phyloP scores from a whole-genome alignment of 2,888 invertebrate genomes.

The Aporophyla nigra region DNA sequence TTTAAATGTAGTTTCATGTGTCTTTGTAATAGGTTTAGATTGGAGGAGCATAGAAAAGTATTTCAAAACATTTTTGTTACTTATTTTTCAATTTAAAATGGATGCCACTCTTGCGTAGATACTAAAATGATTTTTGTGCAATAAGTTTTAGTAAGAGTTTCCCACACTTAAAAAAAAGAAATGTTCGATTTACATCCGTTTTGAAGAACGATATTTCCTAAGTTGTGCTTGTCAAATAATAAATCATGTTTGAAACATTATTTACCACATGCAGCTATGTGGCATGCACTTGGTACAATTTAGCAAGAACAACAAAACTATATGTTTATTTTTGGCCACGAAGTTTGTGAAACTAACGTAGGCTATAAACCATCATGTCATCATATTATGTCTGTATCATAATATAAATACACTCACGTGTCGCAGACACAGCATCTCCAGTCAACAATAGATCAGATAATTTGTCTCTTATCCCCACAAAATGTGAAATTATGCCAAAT shows the following conservation, averaged over 20 bases:
- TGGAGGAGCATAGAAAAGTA: background rate
- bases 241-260: conserved; percentile 23
- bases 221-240: conserved; percentile 18
- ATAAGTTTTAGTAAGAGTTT: background rate
- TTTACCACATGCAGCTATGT: conserved; percentile 4
- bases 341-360: conserved; percentile 5
- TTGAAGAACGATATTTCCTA: conserved; percentile 14
- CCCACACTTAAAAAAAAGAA: conserved; percentile 1
- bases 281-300: conserved; percentile 26
- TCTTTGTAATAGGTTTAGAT: background rate
- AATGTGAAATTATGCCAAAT: conserved; percentile 59
- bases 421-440: conserved; percentile 14
- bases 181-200: background rate
- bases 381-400: background rate
- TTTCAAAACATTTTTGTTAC: background rate
- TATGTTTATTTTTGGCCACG: conserved; percentile 1
- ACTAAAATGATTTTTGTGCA: too few relatives aligned
- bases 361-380: background rate
- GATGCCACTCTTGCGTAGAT: background rate
- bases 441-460: conserved; percentile 49
- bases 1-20: background rate
- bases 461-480: conserved; percentile 5
- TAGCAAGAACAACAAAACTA: conserved; percentile 27
- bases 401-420: conserved; percentile 34
- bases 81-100: background rate